These are phyloP conservation scores for Chloroceryle aenea DNA, from an alignment of 2,113 vertebrate genomes.

Conservation along the genomic window DNA sequence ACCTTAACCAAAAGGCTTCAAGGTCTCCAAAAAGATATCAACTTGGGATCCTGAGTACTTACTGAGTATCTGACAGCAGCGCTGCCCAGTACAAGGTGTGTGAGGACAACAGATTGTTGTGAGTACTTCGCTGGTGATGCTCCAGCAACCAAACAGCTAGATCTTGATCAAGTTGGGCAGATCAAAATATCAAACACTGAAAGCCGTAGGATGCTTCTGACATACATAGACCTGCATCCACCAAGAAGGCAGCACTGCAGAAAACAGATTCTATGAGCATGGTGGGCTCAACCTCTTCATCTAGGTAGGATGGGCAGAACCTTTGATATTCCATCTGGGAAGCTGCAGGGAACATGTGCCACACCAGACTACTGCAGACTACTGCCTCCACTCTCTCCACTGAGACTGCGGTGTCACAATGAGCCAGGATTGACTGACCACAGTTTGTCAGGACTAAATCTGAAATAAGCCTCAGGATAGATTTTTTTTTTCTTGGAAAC, in stretches of 20 bases:
- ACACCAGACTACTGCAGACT: background rate
- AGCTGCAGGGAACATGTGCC: background rate
- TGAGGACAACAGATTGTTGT: background rate
- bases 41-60: background rate
- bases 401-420: background rate
- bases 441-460: background rate
- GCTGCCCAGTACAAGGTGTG: background rate
- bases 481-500: background rate
- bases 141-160: background rate
- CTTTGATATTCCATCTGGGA: background rate
- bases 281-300: background rate
- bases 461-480: background rate
- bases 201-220: background rate
- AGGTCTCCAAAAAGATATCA: background rate
- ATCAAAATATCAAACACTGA: background rate
- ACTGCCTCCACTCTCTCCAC: background rate
- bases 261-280: fast-evolving
- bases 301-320: background rate
- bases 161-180: background rate
- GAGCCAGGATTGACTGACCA: background rate
- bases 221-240: background rate
- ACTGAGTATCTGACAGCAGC: background rate
- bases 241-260: background rate
- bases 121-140: background rate
- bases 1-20: background rate